A percentile compares a stretch with the other conserved stretches of the same genome.
Conservation (phyloP, 53 echinoderm and acorn worm species). For the Patiria pectinifera region DNA sequence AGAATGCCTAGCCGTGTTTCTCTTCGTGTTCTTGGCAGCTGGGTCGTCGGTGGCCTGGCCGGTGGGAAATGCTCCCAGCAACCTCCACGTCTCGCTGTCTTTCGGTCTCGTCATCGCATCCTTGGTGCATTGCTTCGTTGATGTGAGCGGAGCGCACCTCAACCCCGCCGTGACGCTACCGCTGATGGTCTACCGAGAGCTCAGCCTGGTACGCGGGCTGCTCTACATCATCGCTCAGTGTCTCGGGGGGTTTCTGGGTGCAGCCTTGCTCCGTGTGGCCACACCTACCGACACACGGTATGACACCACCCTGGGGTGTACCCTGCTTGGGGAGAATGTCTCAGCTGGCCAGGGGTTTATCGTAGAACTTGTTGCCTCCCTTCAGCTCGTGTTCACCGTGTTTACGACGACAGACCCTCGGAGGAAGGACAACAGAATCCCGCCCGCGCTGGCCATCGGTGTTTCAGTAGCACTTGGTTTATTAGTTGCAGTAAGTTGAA, state of each 20-base stretch:
- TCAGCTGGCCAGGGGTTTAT: conserved; percentile 68
- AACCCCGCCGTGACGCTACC: conserved; percentile 83
- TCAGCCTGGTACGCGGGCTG: conserved; percentile 63
- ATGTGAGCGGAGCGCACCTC: conserved; percentile 77
- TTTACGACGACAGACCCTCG: conserved; percentile 68
- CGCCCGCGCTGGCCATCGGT: conserved; percentile 69
- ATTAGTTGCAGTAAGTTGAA: conserved; percentile 69
- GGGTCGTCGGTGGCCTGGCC: conserved; percentile 74
- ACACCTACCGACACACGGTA: conserved; percentile 49
- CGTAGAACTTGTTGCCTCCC: conserved; percentile 73
- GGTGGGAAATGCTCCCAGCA: conserved; percentile 58
- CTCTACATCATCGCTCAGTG: conserved; percentile 77
- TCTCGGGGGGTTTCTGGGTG: conserved; percentile 65
- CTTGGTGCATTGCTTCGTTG: conserved; percentile 72
- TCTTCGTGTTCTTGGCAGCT: conserved; percentile 64
- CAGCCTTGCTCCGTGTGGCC: conserved; percentile 63
- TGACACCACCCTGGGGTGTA: conserved; percentile 53
- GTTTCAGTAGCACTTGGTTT: conserved; percentile 71
- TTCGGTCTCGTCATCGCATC: conserved; percentile 74
- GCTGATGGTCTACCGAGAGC: conserved; percentile 47
- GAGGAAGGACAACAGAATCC: conserved; percentile 63
- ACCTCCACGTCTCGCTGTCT: conserved; percentile 71
- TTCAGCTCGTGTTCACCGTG: conserved; percentile 80
- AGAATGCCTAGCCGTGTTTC: conserved; percentile 65
- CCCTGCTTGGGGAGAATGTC: conserved; percentile 58